Conservation (phyloP, 2,113 vertebrate genomes). For the Pomatorhinus ruficollis region DNA sequence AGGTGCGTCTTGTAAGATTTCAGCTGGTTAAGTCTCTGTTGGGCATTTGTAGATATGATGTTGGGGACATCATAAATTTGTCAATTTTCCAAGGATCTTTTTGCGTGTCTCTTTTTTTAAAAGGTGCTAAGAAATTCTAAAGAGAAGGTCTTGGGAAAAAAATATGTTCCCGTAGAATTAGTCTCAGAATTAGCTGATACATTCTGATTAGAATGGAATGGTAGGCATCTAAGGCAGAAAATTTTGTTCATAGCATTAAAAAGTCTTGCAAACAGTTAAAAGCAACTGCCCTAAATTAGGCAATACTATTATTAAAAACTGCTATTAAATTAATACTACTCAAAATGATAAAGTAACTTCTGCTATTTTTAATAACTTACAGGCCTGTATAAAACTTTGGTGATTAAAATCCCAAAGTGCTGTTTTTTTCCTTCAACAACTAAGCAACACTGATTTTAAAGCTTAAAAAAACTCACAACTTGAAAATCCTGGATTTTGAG, state of each 20-base stretch:
- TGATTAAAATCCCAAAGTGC: neutral
- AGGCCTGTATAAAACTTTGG: neutral
- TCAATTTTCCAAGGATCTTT: neutral
- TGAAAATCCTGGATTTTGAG: neutral
- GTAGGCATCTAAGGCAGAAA: neutral
- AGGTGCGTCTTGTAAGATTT: neutral
- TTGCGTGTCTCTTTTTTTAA: neutral
- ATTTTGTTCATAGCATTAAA: neutral
- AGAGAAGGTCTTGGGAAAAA: neutral
- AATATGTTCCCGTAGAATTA: neutral
- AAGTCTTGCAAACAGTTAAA: neutral
- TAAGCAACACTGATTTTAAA: neutral
- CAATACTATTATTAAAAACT: neutral
- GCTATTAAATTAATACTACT: neutral
- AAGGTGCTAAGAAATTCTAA: neutral
- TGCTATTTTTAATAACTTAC: neutral
- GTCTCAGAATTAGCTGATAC: neutral
- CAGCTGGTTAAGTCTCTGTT: neutral
- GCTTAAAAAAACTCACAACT: neutral
- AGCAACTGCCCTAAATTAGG: neutral
- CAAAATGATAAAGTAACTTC: neutral
- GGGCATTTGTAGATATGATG: neutral
- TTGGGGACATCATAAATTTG: neutral
- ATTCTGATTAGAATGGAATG: neutral
- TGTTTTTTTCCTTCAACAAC: neutral